Conservation (phyloP, 2,888 invertebrate species). For the Pristionchus exspectatus region DNA sequence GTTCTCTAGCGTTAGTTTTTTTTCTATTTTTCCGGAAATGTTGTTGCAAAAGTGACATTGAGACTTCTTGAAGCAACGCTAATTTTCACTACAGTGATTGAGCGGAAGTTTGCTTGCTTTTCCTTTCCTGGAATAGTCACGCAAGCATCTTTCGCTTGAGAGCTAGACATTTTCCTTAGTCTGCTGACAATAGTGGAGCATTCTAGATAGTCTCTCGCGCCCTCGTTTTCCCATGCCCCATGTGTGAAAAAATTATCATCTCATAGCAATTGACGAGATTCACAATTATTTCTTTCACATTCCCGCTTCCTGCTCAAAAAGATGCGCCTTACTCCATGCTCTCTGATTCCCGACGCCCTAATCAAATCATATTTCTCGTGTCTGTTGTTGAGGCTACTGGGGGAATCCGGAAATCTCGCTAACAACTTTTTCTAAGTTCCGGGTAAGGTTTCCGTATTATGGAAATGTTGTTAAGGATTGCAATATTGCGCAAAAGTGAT, state of each 20-base stretch:
- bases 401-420: background rate
- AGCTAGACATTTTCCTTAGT: background rate
- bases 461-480: no score
- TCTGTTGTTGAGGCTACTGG: background rate
- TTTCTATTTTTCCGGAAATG: background rate
- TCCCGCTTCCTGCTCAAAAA: background rate
- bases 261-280: no score
- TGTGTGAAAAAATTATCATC: no score
- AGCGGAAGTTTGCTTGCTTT: background rate
- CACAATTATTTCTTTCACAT: no score
- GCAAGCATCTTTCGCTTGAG: background rate
- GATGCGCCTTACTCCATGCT: background rate
- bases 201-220: no score
- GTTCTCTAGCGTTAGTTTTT: background rate
- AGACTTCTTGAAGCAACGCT: background rate
- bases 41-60: background rate
- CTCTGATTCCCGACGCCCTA: background rate
- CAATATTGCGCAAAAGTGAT: no score
- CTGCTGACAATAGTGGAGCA: background rate
- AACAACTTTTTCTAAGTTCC: background rate
- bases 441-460: background rate
- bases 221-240: no score
- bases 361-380: background rate
- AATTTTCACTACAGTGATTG: background rate
- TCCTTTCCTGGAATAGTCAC: background rate